Base-by-base conservation (phyloP, 2,888 invertebrate species). In the Agrotis clavis region DNA sequence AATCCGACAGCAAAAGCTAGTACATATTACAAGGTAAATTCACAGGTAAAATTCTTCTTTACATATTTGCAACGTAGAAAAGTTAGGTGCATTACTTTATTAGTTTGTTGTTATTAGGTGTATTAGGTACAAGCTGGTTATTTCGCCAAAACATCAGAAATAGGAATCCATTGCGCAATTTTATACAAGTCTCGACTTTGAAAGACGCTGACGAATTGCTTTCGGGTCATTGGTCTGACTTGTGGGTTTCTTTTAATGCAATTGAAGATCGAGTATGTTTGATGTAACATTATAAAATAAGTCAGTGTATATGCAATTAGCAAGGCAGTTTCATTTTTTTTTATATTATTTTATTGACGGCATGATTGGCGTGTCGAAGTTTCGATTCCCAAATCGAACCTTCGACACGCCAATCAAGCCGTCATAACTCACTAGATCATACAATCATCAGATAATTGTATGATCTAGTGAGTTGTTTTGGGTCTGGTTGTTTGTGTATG, bases 101-200 rank as follows among this genome's bases (percentile, higher is more conserved):
- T 14, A 16, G 47, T 62, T 7, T 60, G n/a, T 61, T 41, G 19
- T 51, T 68, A 60, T 69, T 67, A 14, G 35, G 7, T 7, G 35
- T 56, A 67, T 41, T 35, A 41, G 41, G 30, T 53, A 67, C 67
- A 67, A 71, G 35, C 51, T 59, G 35, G 47, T 74, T 63, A 81
- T 88, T 89, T 74, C 72, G 82, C 80, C 71, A 87, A 79, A 84
- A 76, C 75, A 71, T 51, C 73, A 81, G 89, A 88, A 92, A 92
- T 81, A 88, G 87, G 91, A 92, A 82, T 88, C 74, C 74, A 77
- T 90, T 93, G 90, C 90, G 90, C 89, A 92, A 93, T 88, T 89
- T 87, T 88, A 84, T 82, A 79, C 85, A 88, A 91, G 87, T 88
- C 86, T 35, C 79, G 75, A 82, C 76, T 86, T 88, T 87, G 81